Evolutionary conservation across 2,113 vertebrate genomes (phyloP), one percentile per base, ranked within the genome.

Genomic region (Xiphophorus couchianus): DNA sequence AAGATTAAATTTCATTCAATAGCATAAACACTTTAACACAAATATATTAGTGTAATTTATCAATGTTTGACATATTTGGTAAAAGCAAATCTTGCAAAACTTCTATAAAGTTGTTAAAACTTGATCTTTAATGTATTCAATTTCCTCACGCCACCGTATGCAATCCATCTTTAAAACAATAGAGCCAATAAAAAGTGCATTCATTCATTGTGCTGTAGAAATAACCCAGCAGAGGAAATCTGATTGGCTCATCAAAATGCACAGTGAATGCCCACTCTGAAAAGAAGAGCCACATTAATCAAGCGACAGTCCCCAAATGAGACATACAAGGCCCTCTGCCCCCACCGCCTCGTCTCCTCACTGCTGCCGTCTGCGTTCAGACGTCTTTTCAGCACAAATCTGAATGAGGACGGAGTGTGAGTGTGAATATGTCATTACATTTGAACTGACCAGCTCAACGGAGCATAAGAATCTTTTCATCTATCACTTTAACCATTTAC

Each of bases 191-290:
- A 80, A 77, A 75, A 77, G 73, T 31, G 63, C 69, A 76, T 74
- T 67, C 75, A 69, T 66, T 87, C 75, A 74, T 58, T 30, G 66
- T 70, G 64, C 77, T 39, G 67, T 12, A 67, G 76, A 65, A 85
- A 71, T 28, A 77, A 83, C 2, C 30, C 77, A 58, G 61, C 27
- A 22, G 62, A 27, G 70, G 61, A 58, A 83, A 86, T 80, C 66
- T 82, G 86, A 88, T 83, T 74, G 80, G 75, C 82, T 88, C 88
- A 80, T 90, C 86, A 90, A 66, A 83, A 79, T 83, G 86, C 81
- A 33, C 22, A 15, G 13, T 73, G 69, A 71, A 76, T 60, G 44
- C 66, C 66, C 70, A 30, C 25, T 69, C 61, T 74, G 75, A 27
- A 63, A 63, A 68, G 62, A 73, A 71, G 69, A 71, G 11, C 60